A percentile compares a stretch with the other conserved stretches of the same genome.
These are phyloP conservation scores for Panagrolaimus sp. DNA, from an alignment of 1,140 invertebrate genomes.

Conservation along the genomic window DNA sequence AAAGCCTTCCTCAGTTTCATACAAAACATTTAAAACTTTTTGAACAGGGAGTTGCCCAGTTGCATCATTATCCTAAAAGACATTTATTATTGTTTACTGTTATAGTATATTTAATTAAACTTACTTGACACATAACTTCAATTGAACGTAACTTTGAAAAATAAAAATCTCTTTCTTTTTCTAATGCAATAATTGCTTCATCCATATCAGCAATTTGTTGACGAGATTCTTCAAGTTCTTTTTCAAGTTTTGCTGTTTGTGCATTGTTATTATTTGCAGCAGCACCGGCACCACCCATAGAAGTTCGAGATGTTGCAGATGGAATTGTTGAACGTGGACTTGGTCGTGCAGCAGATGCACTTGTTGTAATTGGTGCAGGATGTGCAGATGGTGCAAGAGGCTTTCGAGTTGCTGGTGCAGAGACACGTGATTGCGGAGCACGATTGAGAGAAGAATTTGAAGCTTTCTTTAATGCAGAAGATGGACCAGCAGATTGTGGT, in stretches of 20 bases:
- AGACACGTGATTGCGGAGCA: not conserved
- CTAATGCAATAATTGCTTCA: not conserved
- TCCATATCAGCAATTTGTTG: not conserved
- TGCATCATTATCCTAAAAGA: not conserved
- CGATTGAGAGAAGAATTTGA: not conserved
- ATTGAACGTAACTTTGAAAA: constrained; percentile 95
- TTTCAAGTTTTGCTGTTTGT: not conserved
- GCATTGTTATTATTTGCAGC: not conserved
- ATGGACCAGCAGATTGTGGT: not conserved
- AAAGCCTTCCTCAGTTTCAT: constrained; percentile 10
- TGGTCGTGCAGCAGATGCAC: not conserved
- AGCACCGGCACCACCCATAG: not conserved
- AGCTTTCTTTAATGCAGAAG: not conserved
- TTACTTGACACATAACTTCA: constrained; percentile 84
- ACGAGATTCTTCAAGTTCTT: not conserved
- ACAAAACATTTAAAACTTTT: constrained; percentile 1
- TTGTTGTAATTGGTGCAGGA: not conserved
- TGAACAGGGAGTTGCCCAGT: not conserved
- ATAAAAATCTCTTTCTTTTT: constrained; percentile 86
- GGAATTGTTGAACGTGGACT: not conserved
- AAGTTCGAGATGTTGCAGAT: not conserved
- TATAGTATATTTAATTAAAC: too few relatives aligned
- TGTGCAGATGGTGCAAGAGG: not conserved
- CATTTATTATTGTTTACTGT: too few relatives aligned
- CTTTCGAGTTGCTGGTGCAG: not conserved